Evolutionary conservation across 1,140 invertebrate species (phyloP), one percentile per base, ranked within the genome.

Genomic region (Sycophaga agraensis): DNA sequence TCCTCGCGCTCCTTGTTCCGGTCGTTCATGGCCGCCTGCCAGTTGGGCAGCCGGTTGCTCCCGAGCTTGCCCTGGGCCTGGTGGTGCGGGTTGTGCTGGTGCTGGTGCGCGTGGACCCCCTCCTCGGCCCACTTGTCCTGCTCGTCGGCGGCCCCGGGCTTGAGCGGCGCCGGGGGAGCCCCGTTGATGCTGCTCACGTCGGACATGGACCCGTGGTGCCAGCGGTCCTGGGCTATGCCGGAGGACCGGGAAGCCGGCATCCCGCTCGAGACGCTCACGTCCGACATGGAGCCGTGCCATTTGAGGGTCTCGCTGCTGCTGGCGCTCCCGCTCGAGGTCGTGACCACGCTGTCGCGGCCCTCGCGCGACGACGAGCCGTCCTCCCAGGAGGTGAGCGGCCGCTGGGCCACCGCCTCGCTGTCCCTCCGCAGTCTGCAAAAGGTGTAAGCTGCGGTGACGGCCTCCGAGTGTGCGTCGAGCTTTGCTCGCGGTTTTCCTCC

Each of bases 261-360:
- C 0, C 76, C 78, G 35, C 86, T 87, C 5, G 87, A 84, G 19
- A 89, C 85, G 62, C 88, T 90, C 9, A 91, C 84, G 70, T 91
- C 89, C 69, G 88, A 89, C 80, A 88, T 87, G 6, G 89, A 91
- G 22, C 89, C 89, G 67, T 90, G 87, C 90, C 90, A 92, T 78
- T 92, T 92, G 1, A 92, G 77, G 7, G 91, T 92, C 70, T 92
- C 91, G 66, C 89, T 89, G 31, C 89, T 90, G 40, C 89, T 91
- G 39, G 86, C 89, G 72, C 86, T 87, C 28, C 87, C 86, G 24
- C 85, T 87, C 53, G 86, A 86, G 17, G 79, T 78, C 31, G 87
- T 88, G 3, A 88, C 88, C 1, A 89, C 88, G 72, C 87, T 90
- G 68, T 88, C 88, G 62, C 87, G 80, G 11, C 88, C 86, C 61